These are phyloP conservation scores for Melanotaenia nigrans DNA, from an alignment of 2,797 vertebrate species.

Conservation along the genomic window DNA sequence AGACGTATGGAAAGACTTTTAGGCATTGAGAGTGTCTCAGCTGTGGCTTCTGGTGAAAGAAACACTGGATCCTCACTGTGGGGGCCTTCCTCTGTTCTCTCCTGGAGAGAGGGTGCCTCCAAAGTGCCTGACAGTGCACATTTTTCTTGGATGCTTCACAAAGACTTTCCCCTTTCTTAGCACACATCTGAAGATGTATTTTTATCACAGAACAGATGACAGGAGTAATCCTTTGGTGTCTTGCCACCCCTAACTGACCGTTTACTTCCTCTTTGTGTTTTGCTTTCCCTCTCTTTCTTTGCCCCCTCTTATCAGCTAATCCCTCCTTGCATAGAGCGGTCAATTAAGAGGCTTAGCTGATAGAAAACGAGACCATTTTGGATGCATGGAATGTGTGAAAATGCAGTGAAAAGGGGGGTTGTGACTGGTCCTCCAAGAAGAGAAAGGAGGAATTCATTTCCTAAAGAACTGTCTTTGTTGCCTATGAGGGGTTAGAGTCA, in stretches of 20 bases:
- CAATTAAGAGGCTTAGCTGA: conserved; percentile 73
- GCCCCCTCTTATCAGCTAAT: conserved; percentile 65
- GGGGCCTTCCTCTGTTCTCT: conserved; percentile 74
- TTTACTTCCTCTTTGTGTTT: conserved; percentile 74
- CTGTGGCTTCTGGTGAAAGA: conserved; percentile 66
- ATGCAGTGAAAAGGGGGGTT: conserved; percentile 58
- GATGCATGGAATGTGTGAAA: conserved; percentile 66
- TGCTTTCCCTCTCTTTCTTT: conserved; percentile 51
- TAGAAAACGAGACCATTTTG: conserved; percentile 64
- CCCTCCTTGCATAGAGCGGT: conserved; percentile 57
- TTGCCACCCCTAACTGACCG: conserved; percentile 55
- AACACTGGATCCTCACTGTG: conserved; percentile 63
- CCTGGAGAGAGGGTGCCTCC: conserved; percentile 59
- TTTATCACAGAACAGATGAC: conserved; percentile 73
- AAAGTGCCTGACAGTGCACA: conserved; percentile 65
- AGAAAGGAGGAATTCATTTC: conserved; percentile 52
- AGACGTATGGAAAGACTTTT: conserved; percentile 38
- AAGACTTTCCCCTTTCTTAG: conserved; percentile 59
- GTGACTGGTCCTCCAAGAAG: conserved; percentile 49
- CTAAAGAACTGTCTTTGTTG: conserved; percentile 39
- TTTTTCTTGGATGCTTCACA: conserved; percentile 80
- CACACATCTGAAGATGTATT: conserved; percentile 76
- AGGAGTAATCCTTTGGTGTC: conserved; percentile 71
- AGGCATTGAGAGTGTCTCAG: conserved; percentile 44
- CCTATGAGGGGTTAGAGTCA: conserved; percentile 27